Percentiles rank a stretch among this genome's conserved stretches.
Conservation (phyloP, 2,888 invertebrate species). For the Nezara viridula region DNA sequence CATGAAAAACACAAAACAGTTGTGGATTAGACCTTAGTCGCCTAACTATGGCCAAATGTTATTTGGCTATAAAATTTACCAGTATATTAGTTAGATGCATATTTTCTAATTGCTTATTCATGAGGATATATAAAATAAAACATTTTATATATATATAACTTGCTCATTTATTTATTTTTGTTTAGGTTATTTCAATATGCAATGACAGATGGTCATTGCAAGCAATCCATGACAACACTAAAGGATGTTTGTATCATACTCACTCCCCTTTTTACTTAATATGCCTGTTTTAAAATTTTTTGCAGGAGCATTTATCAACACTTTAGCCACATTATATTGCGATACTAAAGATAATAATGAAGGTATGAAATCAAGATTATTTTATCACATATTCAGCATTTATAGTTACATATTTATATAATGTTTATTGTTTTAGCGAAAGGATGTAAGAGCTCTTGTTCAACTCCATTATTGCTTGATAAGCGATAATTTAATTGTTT, state of each 20-base stretch:
- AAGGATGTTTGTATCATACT: not conserved
- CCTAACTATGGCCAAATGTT: too few species aligned
- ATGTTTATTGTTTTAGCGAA: not conserved
- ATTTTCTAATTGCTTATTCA: not conserved
- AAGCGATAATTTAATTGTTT: not conserved
- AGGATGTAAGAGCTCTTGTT: conserved; percentile 36
- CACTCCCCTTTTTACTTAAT: not conserved
- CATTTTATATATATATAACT: not conserved
- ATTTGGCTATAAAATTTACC: too few species aligned
- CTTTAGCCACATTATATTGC: conserved; percentile 53
- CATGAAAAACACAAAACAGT: too few species aligned
- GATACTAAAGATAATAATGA: not conserved
- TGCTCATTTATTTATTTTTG: not conserved
- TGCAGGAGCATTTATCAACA: conserved; percentile 58
- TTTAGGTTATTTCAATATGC: not conserved
- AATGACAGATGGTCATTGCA: not conserved
- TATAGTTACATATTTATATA: not conserved
- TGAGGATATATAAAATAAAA: not conserved
- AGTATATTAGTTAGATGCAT: not conserved
- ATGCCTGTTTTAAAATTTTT: not conserved
- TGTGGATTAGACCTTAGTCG: too few species aligned
- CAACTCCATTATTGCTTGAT: not conserved
- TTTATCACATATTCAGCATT: not conserved
- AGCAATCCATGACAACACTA: conserved; percentile 46
- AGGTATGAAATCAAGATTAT: not conserved